These are phyloP conservation scores for Willowsia nigromaculata DNA, from an alignment of 2,888 invertebrate genomes.

Conservation along the genomic window DNA sequence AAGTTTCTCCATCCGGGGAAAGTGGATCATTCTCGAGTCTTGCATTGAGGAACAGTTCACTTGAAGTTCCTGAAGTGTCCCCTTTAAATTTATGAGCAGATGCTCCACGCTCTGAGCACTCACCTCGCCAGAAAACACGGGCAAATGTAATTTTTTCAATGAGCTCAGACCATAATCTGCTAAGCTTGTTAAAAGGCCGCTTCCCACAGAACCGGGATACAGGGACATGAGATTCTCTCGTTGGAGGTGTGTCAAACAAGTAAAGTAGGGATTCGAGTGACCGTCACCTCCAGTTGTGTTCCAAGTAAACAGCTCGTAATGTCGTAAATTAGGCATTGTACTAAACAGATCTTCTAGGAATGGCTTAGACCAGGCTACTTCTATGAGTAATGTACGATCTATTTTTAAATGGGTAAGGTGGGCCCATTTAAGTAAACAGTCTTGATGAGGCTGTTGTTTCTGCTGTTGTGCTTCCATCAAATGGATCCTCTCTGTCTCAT, in stretches of 20 bases:
- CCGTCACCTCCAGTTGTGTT: slow-evolving; percentile 73
- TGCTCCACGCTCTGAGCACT: slow-evolving; percentile 70
- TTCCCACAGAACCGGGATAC: slow-evolving; percentile 72
- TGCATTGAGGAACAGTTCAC: slow-evolving; percentile 72
- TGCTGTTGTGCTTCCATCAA: neutral
- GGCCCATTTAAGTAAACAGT: slow-evolving; percentile 46
- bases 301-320: slow-evolving; percentile 76
- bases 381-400: slow-evolving; percentile 73
- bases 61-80: slow-evolving; percentile 71
- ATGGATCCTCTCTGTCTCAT: neutral
- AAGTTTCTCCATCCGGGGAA: slow-evolving; percentile 69
- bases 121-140: slow-evolving; percentile 71
- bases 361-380: slow-evolving; percentile 62
- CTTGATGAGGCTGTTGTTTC: slow-evolving; percentile 29
- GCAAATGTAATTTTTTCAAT: slow-evolving; percentile 71
- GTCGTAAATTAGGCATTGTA: slow-evolving; percentile 70
- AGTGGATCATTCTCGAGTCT: slow-evolving; percentile 69
- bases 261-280: slow-evolving; percentile 72
- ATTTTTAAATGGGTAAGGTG: slow-evolving; percentile 68
- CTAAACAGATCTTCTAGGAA: slow-evolving; percentile 70
- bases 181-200: slow-evolving; percentile 53
- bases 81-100: slow-evolving; percentile 56
- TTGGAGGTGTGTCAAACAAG: slow-evolving; percentile 48
- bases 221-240: slow-evolving; percentile 58
- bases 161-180: slow-evolving; percentile 68